phyloP scores from a whole-genome alignment of 2,797 vertebrate species.

The Sebastes hubbsi region DNA sequence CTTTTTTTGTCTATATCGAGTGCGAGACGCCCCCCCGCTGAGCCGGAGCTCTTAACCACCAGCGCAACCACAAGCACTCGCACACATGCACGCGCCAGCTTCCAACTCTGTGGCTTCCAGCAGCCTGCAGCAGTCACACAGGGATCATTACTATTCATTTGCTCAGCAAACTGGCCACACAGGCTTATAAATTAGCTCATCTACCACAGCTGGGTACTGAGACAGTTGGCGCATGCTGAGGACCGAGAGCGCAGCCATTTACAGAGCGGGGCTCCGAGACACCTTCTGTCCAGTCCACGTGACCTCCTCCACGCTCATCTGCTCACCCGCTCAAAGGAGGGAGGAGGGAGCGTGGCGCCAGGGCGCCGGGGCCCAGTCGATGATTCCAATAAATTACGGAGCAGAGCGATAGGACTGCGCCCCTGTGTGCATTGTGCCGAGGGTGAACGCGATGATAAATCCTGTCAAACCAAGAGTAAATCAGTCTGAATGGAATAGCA shows the following conservation, averaged over 20 bases:
- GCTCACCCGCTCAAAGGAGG: conserved; percentile 25
- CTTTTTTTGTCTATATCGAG: conserved; percentile 9
- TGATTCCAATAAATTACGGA: conserved; percentile 68
- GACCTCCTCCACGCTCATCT: conserved; percentile 56
- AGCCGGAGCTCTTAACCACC: conserved; percentile 33
- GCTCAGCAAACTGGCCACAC: conserved; percentile 76
- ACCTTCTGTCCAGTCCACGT: conserved; percentile 61
- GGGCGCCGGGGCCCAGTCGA: conserved; percentile 26
- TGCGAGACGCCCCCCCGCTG: conserved; percentile 18
- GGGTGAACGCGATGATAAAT: conserved; percentile 59
- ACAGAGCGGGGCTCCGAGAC: conserved; percentile 44
- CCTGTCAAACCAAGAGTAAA: conserved; percentile 68
- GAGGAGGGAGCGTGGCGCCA: neutral
- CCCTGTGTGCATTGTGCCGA: conserved; percentile 34
- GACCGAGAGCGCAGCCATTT: conserved; percentile 52
- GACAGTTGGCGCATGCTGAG: conserved; percentile 62
- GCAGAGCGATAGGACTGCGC: conserved; percentile 38
- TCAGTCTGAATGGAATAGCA: conserved; percentile 72
- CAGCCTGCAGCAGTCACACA: conserved; percentile 72
- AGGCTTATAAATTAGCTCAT: conserved; percentile 74
- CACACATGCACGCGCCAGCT: conserved; percentile 7
- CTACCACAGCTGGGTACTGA: conserved; percentile 65
- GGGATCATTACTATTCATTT: conserved; percentile 83
- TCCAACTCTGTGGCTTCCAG: conserved; percentile 46
- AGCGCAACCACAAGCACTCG: conserved; percentile 2